phyloP scores from a whole-genome alignment of 2,888 invertebrate genomes.

The Torymus tubicola region DNA sequence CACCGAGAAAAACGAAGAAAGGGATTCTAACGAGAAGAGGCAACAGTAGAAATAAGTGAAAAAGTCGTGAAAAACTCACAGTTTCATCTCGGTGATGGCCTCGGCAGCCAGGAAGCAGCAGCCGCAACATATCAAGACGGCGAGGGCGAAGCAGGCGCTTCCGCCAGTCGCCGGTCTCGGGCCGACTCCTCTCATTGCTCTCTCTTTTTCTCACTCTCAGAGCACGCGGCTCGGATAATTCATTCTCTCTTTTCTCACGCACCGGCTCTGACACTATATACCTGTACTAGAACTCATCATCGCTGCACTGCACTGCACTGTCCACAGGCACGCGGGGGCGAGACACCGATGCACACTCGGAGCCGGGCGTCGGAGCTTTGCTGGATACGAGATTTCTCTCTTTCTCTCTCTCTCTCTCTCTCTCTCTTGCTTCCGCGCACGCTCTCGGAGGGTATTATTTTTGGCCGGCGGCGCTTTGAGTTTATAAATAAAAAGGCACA shows the following conservation, averaged over 20 bases:
- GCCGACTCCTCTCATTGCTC: constrained; percentile 11
- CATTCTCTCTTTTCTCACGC: constrained; percentile 30
- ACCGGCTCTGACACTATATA: too few relatives aligned
- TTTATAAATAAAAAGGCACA: constrained; percentile 50
- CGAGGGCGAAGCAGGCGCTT: constrained; percentile 14
- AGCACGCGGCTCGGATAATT: neutral
- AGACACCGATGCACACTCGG: neutral
- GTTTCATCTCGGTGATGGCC: constrained; percentile 1
- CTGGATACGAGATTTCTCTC: neutral
- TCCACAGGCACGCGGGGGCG: neutral
- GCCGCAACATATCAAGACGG: neutral
- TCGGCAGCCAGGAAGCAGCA: neutral
- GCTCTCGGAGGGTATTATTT: constrained; percentile 41
- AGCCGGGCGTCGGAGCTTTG: neutral
- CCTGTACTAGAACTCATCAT: too few relatives aligned
- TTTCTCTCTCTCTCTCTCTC: constrained; percentile 27
- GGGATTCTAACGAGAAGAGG: neutral
- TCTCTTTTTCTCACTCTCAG: constrained; percentile 27
- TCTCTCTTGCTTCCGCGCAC: constrained; percentile 15
- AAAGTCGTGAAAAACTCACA: constrained; percentile 17
- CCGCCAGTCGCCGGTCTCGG: neutral
- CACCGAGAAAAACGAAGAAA: too few relatives aligned
- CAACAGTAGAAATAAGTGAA: neutral
- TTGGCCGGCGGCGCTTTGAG: constrained; percentile 50
- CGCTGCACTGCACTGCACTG: too few relatives aligned